These are phyloP conservation scores for Parazoanthus darwini DNA, from an alignment of 92 coral and sea anemone species.

Conservation along the genomic window DNA sequence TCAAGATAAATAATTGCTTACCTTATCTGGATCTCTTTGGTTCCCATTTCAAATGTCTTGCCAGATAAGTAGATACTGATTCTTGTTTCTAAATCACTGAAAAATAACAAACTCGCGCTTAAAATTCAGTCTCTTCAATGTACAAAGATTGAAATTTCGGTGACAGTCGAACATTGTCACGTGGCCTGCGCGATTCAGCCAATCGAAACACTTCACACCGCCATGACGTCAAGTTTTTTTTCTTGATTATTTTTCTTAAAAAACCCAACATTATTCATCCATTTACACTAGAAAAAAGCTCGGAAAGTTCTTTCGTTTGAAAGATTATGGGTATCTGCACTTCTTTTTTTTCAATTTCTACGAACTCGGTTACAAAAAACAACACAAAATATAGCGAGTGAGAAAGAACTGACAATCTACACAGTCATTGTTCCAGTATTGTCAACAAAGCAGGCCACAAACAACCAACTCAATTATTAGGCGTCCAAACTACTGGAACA, in stretches of 20 bases:
- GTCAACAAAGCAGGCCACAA: no score
- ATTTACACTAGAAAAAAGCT: background rate
- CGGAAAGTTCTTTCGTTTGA: no score
- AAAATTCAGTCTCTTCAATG: no score
- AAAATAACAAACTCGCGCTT: background rate
- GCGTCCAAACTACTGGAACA: no score
- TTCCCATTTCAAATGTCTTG: background rate
- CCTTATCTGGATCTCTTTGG: background rate
- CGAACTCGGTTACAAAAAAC: no score
- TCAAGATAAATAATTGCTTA: background rate
- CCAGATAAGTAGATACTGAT: background rate
- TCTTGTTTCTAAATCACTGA: background rate
- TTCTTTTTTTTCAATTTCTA: no score
- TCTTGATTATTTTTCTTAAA: no score
- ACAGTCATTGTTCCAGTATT: no score
- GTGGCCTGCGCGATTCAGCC: background rate
- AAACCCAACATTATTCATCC: background rate
- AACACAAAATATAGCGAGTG: no score
- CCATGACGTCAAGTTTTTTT: constrained; percentile 3
- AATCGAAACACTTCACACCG: background rate
- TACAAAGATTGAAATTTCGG: background rate
- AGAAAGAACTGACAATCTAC: no score
- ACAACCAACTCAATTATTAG: no score
- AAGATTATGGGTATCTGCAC: no score
- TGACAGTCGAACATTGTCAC: constrained; percentile 7